Base-by-base conservation (phyloP, 1,140 invertebrate genomes). In the Phymastichus coffea region DNA sequence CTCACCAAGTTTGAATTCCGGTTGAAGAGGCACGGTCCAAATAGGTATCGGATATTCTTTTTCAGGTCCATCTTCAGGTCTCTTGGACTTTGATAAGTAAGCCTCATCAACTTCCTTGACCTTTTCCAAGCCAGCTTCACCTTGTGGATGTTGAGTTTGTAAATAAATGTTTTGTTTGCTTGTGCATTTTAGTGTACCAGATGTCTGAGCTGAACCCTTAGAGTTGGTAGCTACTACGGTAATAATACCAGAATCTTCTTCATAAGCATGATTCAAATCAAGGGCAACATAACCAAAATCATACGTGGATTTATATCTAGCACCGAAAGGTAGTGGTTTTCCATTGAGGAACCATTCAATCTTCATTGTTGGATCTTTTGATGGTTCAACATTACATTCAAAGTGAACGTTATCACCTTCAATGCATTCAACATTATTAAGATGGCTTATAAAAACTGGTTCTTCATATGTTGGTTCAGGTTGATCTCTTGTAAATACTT, bases 361-460 rank as follows among this genome's bases (percentile, higher is more conserved):
- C 69, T 90, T 90, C 82, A 98, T 88, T 10, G 92, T 96, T 2
- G 95, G 94, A 80, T 98, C 95, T 74, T 93, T 92, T 10, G 93
- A 89, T 33, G 95, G 95, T 74, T 97, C 91, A 4, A 98, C 92
- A 65, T 90, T 89, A 74, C 94, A 97, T 78, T 97, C 94, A 71
- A 99, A 99, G 76, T 94, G 93, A 63, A 89, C 92, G 59, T 89
- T 91, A 58, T 96, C 93, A 47, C 89, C 90, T 82, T 98, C 95
- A 56, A 87, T 88, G 68, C 91, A 91, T 69, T 93, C 87, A 10
- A 95, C 88, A 70, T 96, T 93, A 73, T 95, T 95, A 46, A 97
- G 79, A 75, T 95, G 93, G 38, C 89, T 88, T 46, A 94, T 93
- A 69, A 96, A 95, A 6, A 95, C 88, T 2, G 94, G 93, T 20